phyloP scores from a whole-genome alignment of 1,140 invertebrate species.

The Pseudomyrmex cubaensis region DNA sequence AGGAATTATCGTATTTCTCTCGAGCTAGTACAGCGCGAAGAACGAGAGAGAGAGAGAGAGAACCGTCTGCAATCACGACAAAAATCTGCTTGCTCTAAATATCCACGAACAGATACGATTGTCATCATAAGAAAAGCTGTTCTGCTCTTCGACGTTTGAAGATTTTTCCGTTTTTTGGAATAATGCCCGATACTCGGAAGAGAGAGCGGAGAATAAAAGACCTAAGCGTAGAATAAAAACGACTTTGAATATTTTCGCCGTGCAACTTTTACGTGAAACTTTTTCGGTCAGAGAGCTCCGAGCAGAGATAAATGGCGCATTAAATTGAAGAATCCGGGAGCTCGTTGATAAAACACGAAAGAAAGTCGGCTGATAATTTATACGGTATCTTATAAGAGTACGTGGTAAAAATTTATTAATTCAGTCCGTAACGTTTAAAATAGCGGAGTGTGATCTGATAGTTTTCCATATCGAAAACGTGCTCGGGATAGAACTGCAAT shows the following conservation, averaged over 20 bases:
- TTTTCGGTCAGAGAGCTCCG: constrained; percentile 27
- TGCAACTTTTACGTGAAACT: constrained; percentile 48
- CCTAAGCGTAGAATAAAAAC: constrained; percentile 23
- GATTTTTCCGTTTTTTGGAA: constrained; percentile 17
- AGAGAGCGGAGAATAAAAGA: constrained; percentile 30
- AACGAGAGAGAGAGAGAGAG: too few relatives aligned
- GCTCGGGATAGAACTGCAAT: neutral
- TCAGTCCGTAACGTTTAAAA: neutral
- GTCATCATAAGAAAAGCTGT: neutral
- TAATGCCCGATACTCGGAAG: constrained; percentile 38
- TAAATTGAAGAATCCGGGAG: constrained; percentile 42
- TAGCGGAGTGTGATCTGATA: neutral
- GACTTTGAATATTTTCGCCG: constrained; percentile 51
- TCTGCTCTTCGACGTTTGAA: constrained; percentile 7
- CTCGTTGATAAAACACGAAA: constrained; percentile 49
- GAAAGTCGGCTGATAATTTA: constrained; percentile 41
- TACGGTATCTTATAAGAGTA: constrained; percentile 16
- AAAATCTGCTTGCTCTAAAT: constrained; percentile 16
- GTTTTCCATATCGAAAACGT: neutral
- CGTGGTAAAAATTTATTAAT: constrained; percentile 6
- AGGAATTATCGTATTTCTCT: constrained; percentile 56
- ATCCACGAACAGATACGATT: neutral
- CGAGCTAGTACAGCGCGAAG: neutral
- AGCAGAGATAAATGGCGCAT: constrained; percentile 42
- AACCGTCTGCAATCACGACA: too few relatives aligned